Base-by-base conservation (phyloP, 30 jellyfish, hydroid and myxozoan genomes). In the Aurelia aurita complex sp. Pacific region DNA sequence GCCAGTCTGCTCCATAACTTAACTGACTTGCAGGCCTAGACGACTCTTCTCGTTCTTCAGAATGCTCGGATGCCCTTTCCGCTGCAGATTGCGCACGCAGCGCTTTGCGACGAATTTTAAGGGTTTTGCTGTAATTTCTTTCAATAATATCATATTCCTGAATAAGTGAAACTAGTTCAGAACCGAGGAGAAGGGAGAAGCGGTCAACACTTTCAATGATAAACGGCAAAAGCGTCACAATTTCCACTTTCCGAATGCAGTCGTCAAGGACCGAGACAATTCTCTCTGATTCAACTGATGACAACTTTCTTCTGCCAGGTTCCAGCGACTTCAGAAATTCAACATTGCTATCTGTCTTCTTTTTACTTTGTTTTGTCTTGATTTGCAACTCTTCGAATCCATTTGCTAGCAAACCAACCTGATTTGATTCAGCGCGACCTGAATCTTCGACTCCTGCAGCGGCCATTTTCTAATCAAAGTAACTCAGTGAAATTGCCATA, bases 221-320 rank as follows among this genome's bases (percentile, higher is more conserved):
- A 63, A 35, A 94, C 32, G 98, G 98, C 23, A 94, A 81, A 11
- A 94, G 89, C 10, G 98, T 94, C 13, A 94, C 95, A 32, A 94
- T 70, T 67, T 94, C 98, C 19, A 82, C 84, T 75, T 85, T 80
- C 11, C 92, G 92, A 46, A 90, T 64, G 69, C 91, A 68, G 18
- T 94, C 97, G 53, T 94, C 98, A 17, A 94, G 35, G 23, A 86
- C 97, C 14, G 93, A 60, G 10, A 94, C 76, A 36, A 94, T 66
- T 32, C 98, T 61, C 42, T 94, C 97, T 1, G 98, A 77, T 69
- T 94, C 98, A 38, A 94, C 83, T 11, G 98, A 88, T 16, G 94
- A 59, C 51, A 94, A 42, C 79, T 94, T 94, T 59, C 88, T 94
- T 72, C 94, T 87, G 34, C 96, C 88, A 19, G 81, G 89, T 3